phyloP scores from a whole-genome alignment of 1,140 invertebrate species.

The Anastrepha ludens region DNA sequence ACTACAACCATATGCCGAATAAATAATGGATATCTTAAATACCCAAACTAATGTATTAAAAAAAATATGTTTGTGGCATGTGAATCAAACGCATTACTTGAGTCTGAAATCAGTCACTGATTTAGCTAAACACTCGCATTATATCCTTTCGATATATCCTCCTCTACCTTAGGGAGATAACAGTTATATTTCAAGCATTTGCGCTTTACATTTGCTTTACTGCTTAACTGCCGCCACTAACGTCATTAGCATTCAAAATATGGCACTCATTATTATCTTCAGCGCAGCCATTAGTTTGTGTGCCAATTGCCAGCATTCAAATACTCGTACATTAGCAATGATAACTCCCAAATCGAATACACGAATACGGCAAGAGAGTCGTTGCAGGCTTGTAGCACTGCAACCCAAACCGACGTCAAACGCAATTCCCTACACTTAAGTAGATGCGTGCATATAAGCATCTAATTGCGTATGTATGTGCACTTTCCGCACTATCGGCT shows the following conservation, averaged over 20 bases:
- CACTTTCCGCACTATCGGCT: not conserved
- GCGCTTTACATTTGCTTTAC: not conserved
- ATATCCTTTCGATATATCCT: no score
- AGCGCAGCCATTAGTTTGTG: not conserved
- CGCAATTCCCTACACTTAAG: not conserved
- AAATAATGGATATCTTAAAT: no score
- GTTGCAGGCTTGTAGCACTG: not conserved
- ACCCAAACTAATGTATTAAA: no score
- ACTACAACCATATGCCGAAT: no score
- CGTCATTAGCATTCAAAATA: not conserved
- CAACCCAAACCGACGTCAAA: not conserved
- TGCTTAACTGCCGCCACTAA: not conserved
- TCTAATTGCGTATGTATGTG: not conserved
- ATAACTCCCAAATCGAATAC: slow-evolving; percentile 14
- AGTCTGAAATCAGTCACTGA: no score
- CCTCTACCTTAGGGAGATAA: no score
- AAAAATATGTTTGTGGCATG: no score
- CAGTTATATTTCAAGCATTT: no score
- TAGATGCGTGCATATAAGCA: not conserved
- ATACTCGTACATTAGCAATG: slow-evolving; percentile 13
- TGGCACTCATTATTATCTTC: not conserved
- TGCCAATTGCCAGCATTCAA: slow-evolving; percentile 20
- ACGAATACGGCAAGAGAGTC: slow-evolving; percentile 1
- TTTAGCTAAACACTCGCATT: no score
- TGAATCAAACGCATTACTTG: no score